Percentiles rank a stretch among this genome's conserved stretches.
phyloP scores from a whole-genome alignment of 2,113 vertebrate species.

The Vombatus ursinus region DNA sequence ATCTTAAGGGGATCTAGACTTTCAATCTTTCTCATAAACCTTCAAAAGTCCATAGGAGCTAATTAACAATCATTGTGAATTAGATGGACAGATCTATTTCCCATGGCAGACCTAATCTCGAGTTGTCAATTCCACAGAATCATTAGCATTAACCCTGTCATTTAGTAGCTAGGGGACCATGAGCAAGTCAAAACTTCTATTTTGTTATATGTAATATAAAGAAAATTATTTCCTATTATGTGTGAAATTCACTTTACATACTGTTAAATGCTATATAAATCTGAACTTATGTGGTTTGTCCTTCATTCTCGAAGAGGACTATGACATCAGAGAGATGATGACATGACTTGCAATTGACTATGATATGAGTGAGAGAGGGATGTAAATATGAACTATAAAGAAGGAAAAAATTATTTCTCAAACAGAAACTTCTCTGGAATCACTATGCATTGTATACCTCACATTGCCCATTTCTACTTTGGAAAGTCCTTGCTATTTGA shows the following conservation, averaged over 20 bases:
- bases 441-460: not conserved
- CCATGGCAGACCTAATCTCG: not conserved
- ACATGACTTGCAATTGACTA: too few relatives aligned
- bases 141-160: not conserved
- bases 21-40: not conserved
- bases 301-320: too few relatives aligned
- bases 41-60: not conserved
- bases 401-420: not conserved
- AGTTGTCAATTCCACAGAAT: not conserved
- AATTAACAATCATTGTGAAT: not conserved
- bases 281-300: too few relatives aligned
- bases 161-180: not conserved
- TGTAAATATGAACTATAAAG: not conserved
- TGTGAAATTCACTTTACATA: not conserved
- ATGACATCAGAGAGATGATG: too few relatives aligned
- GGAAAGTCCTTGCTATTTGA: conserved; percentile 12
- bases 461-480: not conserved
- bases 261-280: not conserved
- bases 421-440: not conserved
- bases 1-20: not conserved
- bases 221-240: not conserved
- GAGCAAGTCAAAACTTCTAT: not conserved
- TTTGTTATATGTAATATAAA: not conserved
- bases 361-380: too few relatives aligned
- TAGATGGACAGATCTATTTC: not conserved